Evolutionary conservation across 2,888 invertebrate species (phyloP), one percentile per base, ranked within the genome.

Genomic region (Callyntrura sp.): DNA sequence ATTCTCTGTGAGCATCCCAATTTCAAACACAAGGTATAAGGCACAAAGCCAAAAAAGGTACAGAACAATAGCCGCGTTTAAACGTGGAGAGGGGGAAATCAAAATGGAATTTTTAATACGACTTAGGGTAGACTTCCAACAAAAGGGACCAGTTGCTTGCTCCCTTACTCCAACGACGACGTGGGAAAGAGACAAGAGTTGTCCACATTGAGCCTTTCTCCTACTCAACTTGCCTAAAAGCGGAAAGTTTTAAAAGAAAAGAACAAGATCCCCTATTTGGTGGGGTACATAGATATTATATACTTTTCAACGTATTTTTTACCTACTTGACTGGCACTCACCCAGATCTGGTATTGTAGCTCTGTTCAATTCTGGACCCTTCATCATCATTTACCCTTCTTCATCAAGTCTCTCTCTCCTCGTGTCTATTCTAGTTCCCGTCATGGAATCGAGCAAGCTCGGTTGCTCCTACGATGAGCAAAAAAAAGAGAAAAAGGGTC

Each of bases 151-250:
- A 8, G 8, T 78, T 84, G 68, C 28, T 60, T 82, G 45, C 48
- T 25, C 57, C 43, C 55, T 28, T 68, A 82, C 65, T 23, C 11
- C 51, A 45, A 45, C 25, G 51, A 35, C 25, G 55, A 79, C 85
- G 89, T 89, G 89, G 89, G 89, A 89, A 89, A 76, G 83, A 82
- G 51, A 17, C 17, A n/a, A 35, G 65, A 81, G 60, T 85, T 78
- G 85, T 85, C 79, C 79, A 89, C 79, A 70, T 82, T 57, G n/a
- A 48, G 25, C 45, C 12, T 65, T 23, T 48, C 48, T 65, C 48
- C 48, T 57, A 65, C 82, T 79, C 43, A 4, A 48, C 76, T 65
- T 82, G 65, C 35, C 23, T 8, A 62, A 62, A 14, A 51, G 51
- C 51, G 1, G 6, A 28, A 73, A 55, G 23, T 2, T 62, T 81